Percentiles rank a stretch among this genome's conserved stretches.
Evolutionary conservation across 2,113 vertebrate species (phyloP).

Genomic region (Pteronura brasiliensis): DNA sequence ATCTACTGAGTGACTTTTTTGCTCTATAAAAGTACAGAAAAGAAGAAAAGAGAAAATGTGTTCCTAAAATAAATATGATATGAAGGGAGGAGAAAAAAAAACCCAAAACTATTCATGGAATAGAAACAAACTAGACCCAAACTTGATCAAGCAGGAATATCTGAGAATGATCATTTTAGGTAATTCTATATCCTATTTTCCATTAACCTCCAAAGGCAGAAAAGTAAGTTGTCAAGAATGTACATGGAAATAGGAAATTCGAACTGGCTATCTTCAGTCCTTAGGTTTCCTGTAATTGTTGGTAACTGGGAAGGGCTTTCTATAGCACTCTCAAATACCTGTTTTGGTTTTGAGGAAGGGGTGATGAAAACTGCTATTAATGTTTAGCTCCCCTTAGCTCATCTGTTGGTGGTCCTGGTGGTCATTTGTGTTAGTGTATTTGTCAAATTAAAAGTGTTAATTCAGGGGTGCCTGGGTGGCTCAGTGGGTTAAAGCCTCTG

Average conservation of each 20-base stretch:
- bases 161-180: constrained; percentile 15
- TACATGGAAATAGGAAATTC: neutral
- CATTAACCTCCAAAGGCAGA: constrained; percentile 17
- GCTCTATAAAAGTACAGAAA: constrained; percentile 18
- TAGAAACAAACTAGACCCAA: neutral
- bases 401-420: neutral
- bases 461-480: neutral
- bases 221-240: neutral
- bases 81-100: neutral
- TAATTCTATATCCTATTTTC: constrained; percentile 5
- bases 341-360: neutral
- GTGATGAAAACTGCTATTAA: neutral
- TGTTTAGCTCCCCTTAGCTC: neutral
- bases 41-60: constrained; percentile 46
- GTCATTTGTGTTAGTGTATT: neutral
- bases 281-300: neutral
- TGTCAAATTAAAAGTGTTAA: neutral
- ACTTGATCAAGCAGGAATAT: neutral
- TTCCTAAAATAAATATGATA: constrained; percentile 51
- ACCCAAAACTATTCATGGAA: neutral
- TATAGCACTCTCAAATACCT: neutral
- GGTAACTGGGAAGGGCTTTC: neutral
- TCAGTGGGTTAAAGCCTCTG: no score
- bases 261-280: neutral
- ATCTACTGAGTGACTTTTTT: constrained; percentile 35